Conservation (phyloP, 2,888 invertebrate genomes). For the Agriopis aurantiaria region DNA sequence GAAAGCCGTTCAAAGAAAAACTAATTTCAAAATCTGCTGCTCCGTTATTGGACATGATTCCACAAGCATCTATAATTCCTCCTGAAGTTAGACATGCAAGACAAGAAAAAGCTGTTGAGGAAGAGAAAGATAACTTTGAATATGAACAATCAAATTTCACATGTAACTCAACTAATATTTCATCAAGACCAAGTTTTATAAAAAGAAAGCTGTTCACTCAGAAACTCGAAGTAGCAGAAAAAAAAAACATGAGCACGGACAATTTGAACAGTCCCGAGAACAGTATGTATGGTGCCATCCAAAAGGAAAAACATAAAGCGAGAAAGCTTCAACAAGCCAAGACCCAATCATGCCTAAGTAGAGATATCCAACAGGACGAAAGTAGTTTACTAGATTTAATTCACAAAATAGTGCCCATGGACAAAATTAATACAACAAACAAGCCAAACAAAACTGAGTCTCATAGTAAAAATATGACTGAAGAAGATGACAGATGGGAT, state of each 20-base stretch:
- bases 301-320: slow-evolving; percentile 71
- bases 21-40: slow-evolving; percentile 58
- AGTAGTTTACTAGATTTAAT: slow-evolving; percentile 73
- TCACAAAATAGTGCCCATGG: slow-evolving; percentile 75
- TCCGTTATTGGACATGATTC: slow-evolving; percentile 45
- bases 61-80: slow-evolving; percentile 18
- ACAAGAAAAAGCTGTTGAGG: slow-evolving; percentile 39
- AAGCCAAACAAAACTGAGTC: slow-evolving; percentile 56
- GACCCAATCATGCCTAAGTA: slow-evolving; percentile 70
- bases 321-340: slow-evolving; percentile 65
- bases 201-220: slow-evolving; percentile 79
- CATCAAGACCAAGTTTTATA: slow-evolving; percentile 76
- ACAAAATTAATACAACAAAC: slow-evolving; percentile 68
- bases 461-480: slow-evolving; percentile 49
- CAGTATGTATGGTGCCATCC: slow-evolving; percentile 58
- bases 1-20: slow-evolving; percentile 56
- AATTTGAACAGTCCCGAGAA: slow-evolving; percentile 65
- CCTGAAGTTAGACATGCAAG: slow-evolving; percentile 30
- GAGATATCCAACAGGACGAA: slow-evolving; percentile 66
- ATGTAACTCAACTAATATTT: slow-evolving; percentile 57
- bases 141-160: slow-evolving; percentile 29
- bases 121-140: slow-evolving; percentile 40
- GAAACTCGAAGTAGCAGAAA: slow-evolving; percentile 72
- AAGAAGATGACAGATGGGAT: slow-evolving; percentile 67
- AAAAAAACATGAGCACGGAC: slow-evolving; percentile 61